These are phyloP conservation scores for Crambe crambe DNA, from an alignment of 37 sponge, comb jelly and placozoan species.

Conservation along the genomic window DNA sequence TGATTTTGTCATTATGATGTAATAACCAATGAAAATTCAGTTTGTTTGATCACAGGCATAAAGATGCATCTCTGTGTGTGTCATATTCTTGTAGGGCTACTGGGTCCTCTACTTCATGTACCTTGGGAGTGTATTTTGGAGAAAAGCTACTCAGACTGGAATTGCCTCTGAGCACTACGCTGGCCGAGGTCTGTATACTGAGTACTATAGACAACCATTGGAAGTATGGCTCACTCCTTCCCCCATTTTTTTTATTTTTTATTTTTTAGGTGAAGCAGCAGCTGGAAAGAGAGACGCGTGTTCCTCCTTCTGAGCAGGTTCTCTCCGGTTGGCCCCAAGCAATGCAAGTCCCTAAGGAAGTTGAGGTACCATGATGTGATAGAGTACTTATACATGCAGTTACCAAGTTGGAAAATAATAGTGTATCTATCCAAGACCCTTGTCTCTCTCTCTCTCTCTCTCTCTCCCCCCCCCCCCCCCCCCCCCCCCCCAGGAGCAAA, in stretches of 20 bases:
- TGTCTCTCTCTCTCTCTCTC: neutral
- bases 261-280: constrained; percentile 9
- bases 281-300: constrained; percentile 6
- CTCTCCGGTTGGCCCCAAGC: constrained; percentile 32
- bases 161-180: neutral
- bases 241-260: neutral
- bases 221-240: neutral
- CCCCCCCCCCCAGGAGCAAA: neutral
- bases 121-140: constrained; percentile 2
- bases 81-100: neutral
- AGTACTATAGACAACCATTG: neutral
- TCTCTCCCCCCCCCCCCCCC: neutral
- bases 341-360: neutral
- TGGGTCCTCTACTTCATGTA: too few relatives aligned
- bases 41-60: too few relatives aligned
- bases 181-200: constrained; percentile 2
- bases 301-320: constrained; percentile 15
- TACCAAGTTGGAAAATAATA: neutral
- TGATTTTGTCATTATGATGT: too few relatives aligned
- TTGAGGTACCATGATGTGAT: neutral
- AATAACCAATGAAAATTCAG: too few relatives aligned
- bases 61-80: constrained; percentile 3
- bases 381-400: neutral
- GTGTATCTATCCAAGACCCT: neutral
- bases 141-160: neutral